Base-by-base conservation (phyloP, 2,888 invertebrate species). In the Epirrita christyi region DNA sequence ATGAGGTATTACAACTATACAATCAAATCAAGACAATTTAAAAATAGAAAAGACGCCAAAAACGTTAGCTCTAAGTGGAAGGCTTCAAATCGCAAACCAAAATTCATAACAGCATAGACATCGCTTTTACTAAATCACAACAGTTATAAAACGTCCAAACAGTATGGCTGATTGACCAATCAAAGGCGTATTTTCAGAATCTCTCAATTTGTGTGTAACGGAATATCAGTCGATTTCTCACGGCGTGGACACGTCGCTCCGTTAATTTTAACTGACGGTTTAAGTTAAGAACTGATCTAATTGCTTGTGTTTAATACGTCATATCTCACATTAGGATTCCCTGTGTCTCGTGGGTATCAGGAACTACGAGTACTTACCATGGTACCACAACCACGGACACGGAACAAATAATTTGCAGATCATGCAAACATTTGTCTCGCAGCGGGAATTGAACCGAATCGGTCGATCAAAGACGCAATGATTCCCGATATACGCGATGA, bases 191-290 rank as follows among this genome's bases (percentile, higher is more conserved):
- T 65, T 63, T 61, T 60, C 55, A 54, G 62, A 61, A 60, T 43
- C 60, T 60, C 61, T 63, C 61, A 63, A 65, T 67, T 62, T 61
- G 61, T 60, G 47, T 65, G 63, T 67, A 67, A 67, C 67, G 67
- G 65, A 56, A 62, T 45, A 49, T 53, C 58, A 61, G 63, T 53
- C 47, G 63, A 61, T 65, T 67, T 61, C 65, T 63, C 67, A 65
- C 67, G 65, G 15, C 60, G 55, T 53, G 63, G 64, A 59, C 58
- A 55, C 61, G 49, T 61, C 50, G 57, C 43, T 43, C 53, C 57
- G 49, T 45, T 48, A 37, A 45, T 45, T 56, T 46, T 45, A 44
- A 53, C 52, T 48, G 32, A 34, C 54, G 56, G 53, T 48, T 11
- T 43, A 56, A 61, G 51, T 42, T 48, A 27, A 9, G 3, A 32